phyloP scores from a whole-genome alignment of 2,113 vertebrate genomes.

The Garra rufa region DNA sequence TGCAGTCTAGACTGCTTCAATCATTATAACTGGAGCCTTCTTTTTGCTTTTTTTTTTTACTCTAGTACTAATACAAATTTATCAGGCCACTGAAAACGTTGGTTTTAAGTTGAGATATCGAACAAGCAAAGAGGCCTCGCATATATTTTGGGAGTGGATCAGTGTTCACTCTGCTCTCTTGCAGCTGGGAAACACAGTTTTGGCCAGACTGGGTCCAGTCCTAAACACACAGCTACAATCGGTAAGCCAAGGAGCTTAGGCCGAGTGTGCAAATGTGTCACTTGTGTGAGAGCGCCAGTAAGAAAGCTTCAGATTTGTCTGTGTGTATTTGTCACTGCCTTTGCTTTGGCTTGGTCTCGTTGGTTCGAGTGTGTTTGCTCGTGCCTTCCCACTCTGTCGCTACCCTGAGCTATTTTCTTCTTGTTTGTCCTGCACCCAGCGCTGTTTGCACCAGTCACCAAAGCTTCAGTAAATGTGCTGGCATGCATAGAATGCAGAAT shows the following conservation, averaged over 20 bases:
- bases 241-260: constrained; percentile 71
- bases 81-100: neutral
- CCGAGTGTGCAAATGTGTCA: constrained; percentile 38
- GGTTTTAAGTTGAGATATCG: neutral
- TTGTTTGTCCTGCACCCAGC: constrained; percentile 43
- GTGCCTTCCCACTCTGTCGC: neutral
- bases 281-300: constrained; percentile 49
- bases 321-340: constrained; percentile 34
- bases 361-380: neutral
- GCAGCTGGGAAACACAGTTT: constrained; percentile 86
- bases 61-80: neutral
- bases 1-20: neutral
- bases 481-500: constrained; percentile 36
- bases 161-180: constrained; percentile 76
- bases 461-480: constrained; percentile 42
- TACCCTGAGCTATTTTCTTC: constrained; percentile 7
- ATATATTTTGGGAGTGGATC: constrained; percentile 58
- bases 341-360: neutral
- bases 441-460: constrained; percentile 43
- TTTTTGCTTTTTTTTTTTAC: neutral
- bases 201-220: constrained; percentile 82
- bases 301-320: constrained; percentile 44
- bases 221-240: constrained; percentile 83
- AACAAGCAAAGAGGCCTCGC: neutral
- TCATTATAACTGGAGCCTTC: neutral